A percentile compares a stretch with the other conserved stretches of the same genome.
Evolutionary conservation across 2,888 invertebrate species (phyloP).

Genomic region (Ennomos quercinarius): DNA sequence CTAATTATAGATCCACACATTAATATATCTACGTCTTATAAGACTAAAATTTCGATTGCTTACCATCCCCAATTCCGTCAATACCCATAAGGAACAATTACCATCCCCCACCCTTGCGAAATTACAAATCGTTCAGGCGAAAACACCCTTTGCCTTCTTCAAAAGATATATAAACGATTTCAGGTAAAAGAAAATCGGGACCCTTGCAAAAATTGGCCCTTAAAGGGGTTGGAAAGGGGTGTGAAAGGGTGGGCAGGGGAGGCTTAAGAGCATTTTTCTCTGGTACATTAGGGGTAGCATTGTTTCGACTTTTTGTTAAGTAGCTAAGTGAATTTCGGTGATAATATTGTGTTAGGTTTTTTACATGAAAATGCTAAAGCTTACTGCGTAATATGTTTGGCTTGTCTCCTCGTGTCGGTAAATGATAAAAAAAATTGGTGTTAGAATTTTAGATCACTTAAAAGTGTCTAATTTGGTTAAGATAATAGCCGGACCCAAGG

Average conservation of each 20-base stretch:
- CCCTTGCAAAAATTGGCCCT: conserved; percentile 76
- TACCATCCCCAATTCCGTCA: conserved; percentile 10
- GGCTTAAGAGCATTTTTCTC: conserved; percentile 69
- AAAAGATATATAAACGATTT: conserved; percentile 56
- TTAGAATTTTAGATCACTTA: too few relatives aligned
- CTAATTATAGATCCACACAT: neutral
- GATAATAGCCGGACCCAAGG: too few relatives aligned
- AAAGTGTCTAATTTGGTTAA: too few relatives aligned
- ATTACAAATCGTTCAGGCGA: conserved; percentile 53
- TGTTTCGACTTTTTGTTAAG: conserved; percentile 70
- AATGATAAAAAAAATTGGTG: too few relatives aligned
- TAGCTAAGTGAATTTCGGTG: conserved; percentile 72
- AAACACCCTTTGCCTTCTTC: conserved; percentile 61
- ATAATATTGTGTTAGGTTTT: conserved; percentile 51
- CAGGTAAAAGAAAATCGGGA: conserved; percentile 76
- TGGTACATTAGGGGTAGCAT: conserved; percentile 57
- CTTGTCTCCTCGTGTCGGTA: too few relatives aligned
- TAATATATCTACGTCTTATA: conserved; percentile 6
- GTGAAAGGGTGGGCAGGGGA: conserved; percentile 40
- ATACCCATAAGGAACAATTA: conserved; percentile 40
- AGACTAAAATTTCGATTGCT: conserved; percentile 5
- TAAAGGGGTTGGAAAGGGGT: conserved; percentile 46
- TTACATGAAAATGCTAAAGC: neutral
- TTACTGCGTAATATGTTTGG: too few relatives aligned
- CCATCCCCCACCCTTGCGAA: conserved; percentile 29